Base-by-base conservation (phyloP, 1,140 invertebrate genomes). In the Papilio xuthus region DNA sequence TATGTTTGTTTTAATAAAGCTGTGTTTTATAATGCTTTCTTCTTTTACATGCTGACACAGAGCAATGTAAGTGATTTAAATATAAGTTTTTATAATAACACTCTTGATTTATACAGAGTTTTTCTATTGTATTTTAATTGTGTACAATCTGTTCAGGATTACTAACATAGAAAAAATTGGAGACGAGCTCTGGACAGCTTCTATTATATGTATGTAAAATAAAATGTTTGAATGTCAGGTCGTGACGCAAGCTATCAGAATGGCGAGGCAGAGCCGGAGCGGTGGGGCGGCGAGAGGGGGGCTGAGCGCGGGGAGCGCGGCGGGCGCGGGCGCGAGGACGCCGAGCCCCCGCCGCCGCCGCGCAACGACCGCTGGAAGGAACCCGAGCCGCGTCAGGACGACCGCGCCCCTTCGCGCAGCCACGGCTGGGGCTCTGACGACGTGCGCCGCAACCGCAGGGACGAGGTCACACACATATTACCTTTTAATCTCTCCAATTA, bases 331-430 rank as follows among this genome's bases (percentile, higher is more conserved):
- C 92, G 93, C 82, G 92, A 93, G 77, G 90, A 93, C 84, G 92
- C 83, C 84, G 92, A 94, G 83, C 91, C 93, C 76, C 93, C 92
- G 70, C 84, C 91, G 70, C 84, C 91, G 82, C 95, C 95, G 77
- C 94, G 95, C 88, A 97, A 96, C 92, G 96, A 97, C 92, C 96
- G 96, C 80, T 97, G 97, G 97, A 96, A 96, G 90, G 97, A 97
- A 84, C 94, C 95, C 84, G 95, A 95, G 86, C 93, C 91, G 85
- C 88, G 93, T 88, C 60, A 82, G 70, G 94, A 89, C 79, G 94
- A 89, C 26, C 94, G 94, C 74, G 87, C 90, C 89, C 91, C 94
- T 79, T 86, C 94, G 72, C 93, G 94, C 37, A 18, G 18, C 8
- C 70, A 72, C 70, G 70, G 70, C 44, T 93, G 94, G 86, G 91